Conservation (phyloP, 2,113 vertebrate genomes). For the Hypanus sabinus region DNA sequence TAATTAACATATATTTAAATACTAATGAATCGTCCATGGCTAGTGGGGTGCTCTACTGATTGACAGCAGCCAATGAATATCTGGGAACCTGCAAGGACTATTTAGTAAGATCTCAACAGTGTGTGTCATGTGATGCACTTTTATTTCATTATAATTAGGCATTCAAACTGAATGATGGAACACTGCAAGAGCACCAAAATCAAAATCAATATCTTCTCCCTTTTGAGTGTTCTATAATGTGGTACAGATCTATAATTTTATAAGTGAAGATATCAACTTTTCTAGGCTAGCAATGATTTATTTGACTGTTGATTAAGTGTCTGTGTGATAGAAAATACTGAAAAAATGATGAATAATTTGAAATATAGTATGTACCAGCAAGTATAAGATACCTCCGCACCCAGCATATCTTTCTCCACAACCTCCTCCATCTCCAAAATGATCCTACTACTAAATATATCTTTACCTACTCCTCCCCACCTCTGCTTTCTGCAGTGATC, state of each 20-base stretch:
- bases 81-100: background rate
- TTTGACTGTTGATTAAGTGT: background rate
- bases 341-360: background rate
- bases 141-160: slow-evolving; percentile 8
- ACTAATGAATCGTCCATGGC: slow-evolving; percentile 53
- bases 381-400: background rate
- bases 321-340: background rate
- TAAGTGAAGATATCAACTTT: background rate
- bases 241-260: background rate
- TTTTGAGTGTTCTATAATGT: background rate
- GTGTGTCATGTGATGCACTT: background rate
- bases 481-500: no score
- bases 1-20: slow-evolving; percentile 70
- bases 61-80: slow-evolving; percentile 12
- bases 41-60: slow-evolving; percentile 27
- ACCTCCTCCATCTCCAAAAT: no score
- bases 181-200: background rate
- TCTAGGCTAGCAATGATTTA: background rate
- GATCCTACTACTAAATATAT: no score
- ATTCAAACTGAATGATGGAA: background rate
- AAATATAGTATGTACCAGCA: background rate
- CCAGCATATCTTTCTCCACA: no score
- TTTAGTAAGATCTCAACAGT: slow-evolving; percentile 35
- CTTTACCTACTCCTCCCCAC: no score
- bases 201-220: background rate